Conservation (phyloP, 2,797 vertebrate genomes). For the Rhinoraja longicauda region DNA sequence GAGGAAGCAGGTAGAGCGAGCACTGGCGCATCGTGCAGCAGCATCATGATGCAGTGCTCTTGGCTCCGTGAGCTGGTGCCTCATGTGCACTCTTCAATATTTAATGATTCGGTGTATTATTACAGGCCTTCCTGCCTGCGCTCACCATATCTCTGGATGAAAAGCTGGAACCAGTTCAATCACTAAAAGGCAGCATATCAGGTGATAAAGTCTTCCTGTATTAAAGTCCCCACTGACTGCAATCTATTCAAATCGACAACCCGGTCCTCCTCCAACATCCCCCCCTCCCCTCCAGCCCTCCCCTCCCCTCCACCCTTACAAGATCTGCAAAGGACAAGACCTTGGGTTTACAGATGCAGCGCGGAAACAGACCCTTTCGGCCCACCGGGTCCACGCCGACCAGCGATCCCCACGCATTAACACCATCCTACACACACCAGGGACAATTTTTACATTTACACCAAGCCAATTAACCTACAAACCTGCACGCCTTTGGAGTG, state of each 20-base stretch:
- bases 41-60: neutral
- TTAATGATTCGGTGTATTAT: constrained; percentile 35
- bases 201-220: constrained; percentile 27
- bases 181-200: neutral
- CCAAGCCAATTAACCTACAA: no score
- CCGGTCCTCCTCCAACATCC: neutral
- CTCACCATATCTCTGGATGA: constrained; percentile 26
- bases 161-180: constrained; percentile 35
- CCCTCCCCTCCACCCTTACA: neutral
- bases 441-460: no score
- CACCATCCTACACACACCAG: no score
- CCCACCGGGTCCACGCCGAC: no score
- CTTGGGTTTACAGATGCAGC: no score
- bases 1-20: neutral
- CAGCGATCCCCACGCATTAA: no score
- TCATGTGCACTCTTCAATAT: constrained; percentile 32
- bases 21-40: neutral
- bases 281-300: no score
- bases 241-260: neutral
- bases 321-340: neutral
- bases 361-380: no score
- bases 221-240: neutral
- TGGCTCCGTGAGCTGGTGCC: neutral
- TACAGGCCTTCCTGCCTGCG: constrained; percentile 34
- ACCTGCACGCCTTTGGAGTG: no score